Evolutionary conservation across 1,140 invertebrate species (phyloP), one percentile per base, ranked within the genome.

Genomic region (Diplogasteroides magnus): DNA sequence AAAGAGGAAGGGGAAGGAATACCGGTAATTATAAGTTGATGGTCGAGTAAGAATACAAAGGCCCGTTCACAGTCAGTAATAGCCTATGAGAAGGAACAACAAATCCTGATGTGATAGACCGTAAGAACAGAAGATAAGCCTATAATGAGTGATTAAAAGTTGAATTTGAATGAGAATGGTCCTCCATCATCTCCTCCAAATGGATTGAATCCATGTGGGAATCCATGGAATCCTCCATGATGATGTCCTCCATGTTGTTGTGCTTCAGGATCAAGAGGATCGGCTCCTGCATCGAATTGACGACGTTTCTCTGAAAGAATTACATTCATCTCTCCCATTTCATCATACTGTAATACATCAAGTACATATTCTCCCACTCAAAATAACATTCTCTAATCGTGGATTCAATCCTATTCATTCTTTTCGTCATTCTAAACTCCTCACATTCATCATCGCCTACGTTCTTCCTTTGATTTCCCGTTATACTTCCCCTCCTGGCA

Each of bases 201-300:
- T 14, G 78, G 80, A 66, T 77, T 76, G 67, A 79, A 79, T 31
- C 84, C 83, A 19, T 88, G 86, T 76, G 91, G 90, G 88, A 93
- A 94, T 84, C 90, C 89, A 77, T 93, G 90, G 83, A 93, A 93
- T 61, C 71, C 89, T 78, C 92, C 90, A 83, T 93, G 93, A 32
- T 60, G 48, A 28, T 72, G 69, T 15, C 71, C 75, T 55, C 71
- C 66, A 32, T 60, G 56, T 69, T 83, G 78, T 67, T 86, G 86
- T 6, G 88, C 87, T 84, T 98, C 94, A 0, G 95, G 95, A 86
- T 98, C 96, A 58, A 98, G 85, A 0, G 97, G 97, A 89, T 99
- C 97, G 78, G 93, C 90, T 64, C 97, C 96, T 75, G 88, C 87
- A 85, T 98, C 95, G 84, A 93, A 75, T 70, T 74, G 76, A 13